Conservation (phyloP, 1,140 invertebrate genomes). For the Ostrea edulis region DNA sequence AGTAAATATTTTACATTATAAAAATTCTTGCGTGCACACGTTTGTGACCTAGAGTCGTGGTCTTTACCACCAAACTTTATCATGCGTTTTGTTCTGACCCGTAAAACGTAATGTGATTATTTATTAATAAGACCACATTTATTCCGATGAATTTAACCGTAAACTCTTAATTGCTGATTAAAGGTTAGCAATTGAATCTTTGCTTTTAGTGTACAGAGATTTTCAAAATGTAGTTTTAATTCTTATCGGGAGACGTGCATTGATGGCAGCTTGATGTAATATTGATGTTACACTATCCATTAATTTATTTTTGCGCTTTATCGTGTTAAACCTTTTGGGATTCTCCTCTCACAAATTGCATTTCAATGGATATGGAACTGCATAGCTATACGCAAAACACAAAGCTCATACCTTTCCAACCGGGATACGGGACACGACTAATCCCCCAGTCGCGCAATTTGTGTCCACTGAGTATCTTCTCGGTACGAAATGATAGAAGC, state of each 20-base stretch:
- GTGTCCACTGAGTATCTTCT: neutral
- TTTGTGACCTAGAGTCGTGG: neutral
- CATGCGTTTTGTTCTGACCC: neutral
- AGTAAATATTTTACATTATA: neutral
- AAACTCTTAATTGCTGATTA: neutral
- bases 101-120: neutral
- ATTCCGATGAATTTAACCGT: constrained; percentile 6
- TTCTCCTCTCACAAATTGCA: constrained; percentile 17
- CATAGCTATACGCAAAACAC: neutral
- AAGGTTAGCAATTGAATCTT: neutral
- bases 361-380: constrained; percentile 25
- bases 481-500: neutral
- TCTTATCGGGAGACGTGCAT: neutral
- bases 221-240: neutral
- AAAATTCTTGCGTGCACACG: neutral
- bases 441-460: constrained; percentile 2
- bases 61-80: too few relatives aligned
- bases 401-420: neutral
- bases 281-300: constrained; percentile 7
- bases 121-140: neutral
- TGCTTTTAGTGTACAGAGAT: neutral
- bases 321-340: neutral
- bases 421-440: neutral
- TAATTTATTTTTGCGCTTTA: neutral
- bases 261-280: neutral